Evolutionary conservation across 1,140 invertebrate species (phyloP), one percentile per base, ranked within the genome.

Genomic region (Zaprionus nigranus): DNA sequence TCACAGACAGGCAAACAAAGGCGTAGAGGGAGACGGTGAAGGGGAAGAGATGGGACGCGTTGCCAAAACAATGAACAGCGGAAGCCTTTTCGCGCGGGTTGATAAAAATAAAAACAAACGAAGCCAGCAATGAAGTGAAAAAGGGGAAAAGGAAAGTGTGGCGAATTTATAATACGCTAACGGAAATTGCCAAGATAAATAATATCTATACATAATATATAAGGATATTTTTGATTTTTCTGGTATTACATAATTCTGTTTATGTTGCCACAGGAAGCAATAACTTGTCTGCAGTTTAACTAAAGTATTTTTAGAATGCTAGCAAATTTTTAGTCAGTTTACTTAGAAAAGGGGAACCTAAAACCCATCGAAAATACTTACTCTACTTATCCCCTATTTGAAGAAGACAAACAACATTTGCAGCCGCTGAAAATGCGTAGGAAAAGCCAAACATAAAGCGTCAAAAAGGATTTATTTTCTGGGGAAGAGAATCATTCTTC

Each of bases 401-500:
- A 67, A 49, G 38, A 66, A 75, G 63, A 77, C 54, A 81, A 75
- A 81, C 78, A 84, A 78, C 66, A 62, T 62, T 51, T 62, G 62
- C 20, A 46, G 30, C 9, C 54, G 36, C 60, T 49, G 40, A n/a
- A 20, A 72, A 43, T 58, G 51, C 67, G 75, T 68, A 70, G 79
- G 72, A 90, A 78, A 84, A 85, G 78, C 79, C 75, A 63, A 90
- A 90, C 75, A 90, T 90, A 88, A 88, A 90, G 81, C 85, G 85
- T 75, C 82, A 88, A 88, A 46, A 90, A 90, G 85, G 81, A 90
- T 88, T 88, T 88, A 79, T 76, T 68, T 57, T 67, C 70, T 43
- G 15, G 3, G 46, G 1, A 22, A 49, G 5, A 17, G 15, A 17
- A 46, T 17, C 7, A 17, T 46, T 46, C 40, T 46, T 46, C 40